Conservation (phyloP, 2,113 vertebrate genomes). For the Rhagologus leucostigma region DNA sequence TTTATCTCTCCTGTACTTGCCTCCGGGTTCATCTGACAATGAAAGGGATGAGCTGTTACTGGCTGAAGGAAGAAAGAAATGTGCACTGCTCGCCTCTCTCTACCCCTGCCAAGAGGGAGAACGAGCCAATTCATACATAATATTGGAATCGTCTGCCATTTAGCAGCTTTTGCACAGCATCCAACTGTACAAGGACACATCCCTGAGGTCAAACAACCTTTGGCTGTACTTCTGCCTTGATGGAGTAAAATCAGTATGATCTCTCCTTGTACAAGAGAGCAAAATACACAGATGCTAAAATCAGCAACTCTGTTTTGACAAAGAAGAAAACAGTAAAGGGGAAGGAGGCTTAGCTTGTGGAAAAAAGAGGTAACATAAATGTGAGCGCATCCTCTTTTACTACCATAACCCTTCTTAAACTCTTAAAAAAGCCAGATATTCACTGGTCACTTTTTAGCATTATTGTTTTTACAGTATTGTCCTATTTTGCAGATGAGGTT, state of each 20-base stretch:
- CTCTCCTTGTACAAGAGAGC: background rate
- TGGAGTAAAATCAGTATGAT: background rate
- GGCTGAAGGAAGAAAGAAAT: background rate
- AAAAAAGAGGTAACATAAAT: background rate
- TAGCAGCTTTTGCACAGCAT: background rate
- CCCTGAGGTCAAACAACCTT: background rate
- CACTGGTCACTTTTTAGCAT: background rate
- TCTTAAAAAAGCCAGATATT: background rate
- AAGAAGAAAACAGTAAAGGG: background rate
- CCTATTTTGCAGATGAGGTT: background rate
- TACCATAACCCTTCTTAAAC: background rate
- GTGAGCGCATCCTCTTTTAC: background rate
- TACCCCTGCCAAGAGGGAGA: background rate
- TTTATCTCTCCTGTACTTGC: background rate
- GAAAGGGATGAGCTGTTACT: background rate
- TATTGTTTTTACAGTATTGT: background rate
- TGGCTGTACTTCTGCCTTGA: constrained; percentile 27
- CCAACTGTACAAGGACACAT: background rate
- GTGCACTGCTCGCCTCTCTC: background rate
- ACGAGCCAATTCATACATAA: background rate
- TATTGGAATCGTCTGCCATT: background rate
- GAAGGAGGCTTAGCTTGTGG: background rate
- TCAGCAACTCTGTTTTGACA: background rate
- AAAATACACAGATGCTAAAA: background rate
- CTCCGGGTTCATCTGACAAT: background rate